Percentiles rank a stretch among this genome's conserved stretches.
Conservation (phyloP, 2,888 invertebrate genomes). For the Campaea margaritaria region DNA sequence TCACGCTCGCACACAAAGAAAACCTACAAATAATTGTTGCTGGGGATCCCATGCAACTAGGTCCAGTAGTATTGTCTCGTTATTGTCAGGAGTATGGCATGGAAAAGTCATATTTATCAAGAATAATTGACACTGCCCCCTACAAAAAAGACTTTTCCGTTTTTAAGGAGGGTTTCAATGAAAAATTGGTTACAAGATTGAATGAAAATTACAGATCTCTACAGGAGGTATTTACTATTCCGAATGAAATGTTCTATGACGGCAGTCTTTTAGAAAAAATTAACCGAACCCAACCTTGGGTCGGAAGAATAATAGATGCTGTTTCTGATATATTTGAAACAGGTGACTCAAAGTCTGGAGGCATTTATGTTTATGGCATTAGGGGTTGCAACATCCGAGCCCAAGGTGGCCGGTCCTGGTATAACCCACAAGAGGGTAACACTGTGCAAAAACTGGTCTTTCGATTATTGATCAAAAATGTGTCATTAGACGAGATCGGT, state of each 20-base stretch:
- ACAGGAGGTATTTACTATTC: slow-evolving; percentile 89
- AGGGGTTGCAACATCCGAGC: slow-evolving; percentile 89
- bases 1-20: slow-evolving; percentile 86
- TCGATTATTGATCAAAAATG: slow-evolving; percentile 87
- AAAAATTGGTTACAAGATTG: slow-evolving; percentile 92
- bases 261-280: slow-evolving; percentile 89
- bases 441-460: slow-evolving; percentile 82
- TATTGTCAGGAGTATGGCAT: slow-evolving; percentile 88
- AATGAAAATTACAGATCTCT: slow-evolving; percentile 95
- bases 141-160: slow-evolving; percentile 87
- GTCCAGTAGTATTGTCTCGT: slow-evolving; percentile 90
- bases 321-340: slow-evolving; percentile 62
- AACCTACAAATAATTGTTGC: slow-evolving; percentile 89
- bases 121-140: slow-evolving; percentile 87
- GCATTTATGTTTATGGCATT: slow-evolving; percentile 89
- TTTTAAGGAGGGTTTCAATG: slow-evolving; percentile 88
- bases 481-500: slow-evolving; percentile 91
- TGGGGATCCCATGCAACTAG: slow-evolving; percentile 96
- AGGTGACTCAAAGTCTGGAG: slow-evolving; percentile 64
- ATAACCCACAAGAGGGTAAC: slow-evolving; percentile 92
- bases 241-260: slow-evolving; percentile 94
- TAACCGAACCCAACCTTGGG: slow-evolving; percentile 62
- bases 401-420: slow-evolving; percentile 94
- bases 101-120: slow-evolving; percentile 88
- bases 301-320: slow-evolving; percentile 54